phyloP scores from a whole-genome alignment of 1,140 invertebrate genomes.

The Apis mellifera region Amel_HAv3.1 CM009939.2:5146501-5147000 shows the following conservation, averaged over 20 bases:
- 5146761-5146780: background rate
- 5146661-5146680: background rate
- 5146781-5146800: constrained; percentile 26
- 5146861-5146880: constrained; percentile 60
- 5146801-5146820: constrained; percentile 56
- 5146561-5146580: background rate
- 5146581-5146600: background rate
- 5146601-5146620: too few species aligned
- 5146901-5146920: constrained; percentile 42
- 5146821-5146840: constrained; percentile 54
- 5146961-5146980: constrained; percentile 19
- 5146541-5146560: too few species aligned
- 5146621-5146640: too few species aligned
- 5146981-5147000: constrained; percentile 4
- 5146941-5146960: constrained; percentile 37
- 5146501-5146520: too few species aligned
- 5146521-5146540: too few species aligned
- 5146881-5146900: constrained; percentile 62
- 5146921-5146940: background rate
- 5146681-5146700: constrained; percentile 8
- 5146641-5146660: background rate
- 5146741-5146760: too few species aligned
- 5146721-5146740: background rate
- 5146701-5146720: constrained; percentile 15
- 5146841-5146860: constrained; percentile 42